phyloP scores from a whole-genome alignment of 2,797 vertebrate species.

The Columba guinea region DNA sequence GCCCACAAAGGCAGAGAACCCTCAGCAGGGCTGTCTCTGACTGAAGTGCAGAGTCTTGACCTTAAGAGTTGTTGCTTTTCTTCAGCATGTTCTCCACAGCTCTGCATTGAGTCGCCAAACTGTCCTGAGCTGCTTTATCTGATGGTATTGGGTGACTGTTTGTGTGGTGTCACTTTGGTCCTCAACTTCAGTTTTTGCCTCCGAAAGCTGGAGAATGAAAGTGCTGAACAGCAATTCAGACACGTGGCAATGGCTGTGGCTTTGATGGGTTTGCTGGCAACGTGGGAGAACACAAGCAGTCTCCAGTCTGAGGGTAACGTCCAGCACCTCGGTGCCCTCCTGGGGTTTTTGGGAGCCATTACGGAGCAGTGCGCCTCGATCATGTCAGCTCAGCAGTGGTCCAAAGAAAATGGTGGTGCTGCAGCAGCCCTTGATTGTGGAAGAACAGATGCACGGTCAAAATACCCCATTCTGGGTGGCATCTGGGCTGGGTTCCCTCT shows the following conservation, averaged over 20 bases:
- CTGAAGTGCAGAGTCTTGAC: not conserved
- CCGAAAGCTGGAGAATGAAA: not conserved
- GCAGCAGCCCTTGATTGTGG: not conserved
- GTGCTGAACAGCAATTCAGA: not conserved
- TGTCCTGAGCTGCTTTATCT: not conserved
- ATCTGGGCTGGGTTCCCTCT: not conserved
- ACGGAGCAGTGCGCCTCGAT: not conserved
- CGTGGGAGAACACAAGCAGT: too few species aligned
- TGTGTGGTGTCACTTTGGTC: not conserved
- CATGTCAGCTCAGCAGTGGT: not conserved
- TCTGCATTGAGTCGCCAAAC: not conserved
- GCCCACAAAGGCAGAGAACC: not conserved
- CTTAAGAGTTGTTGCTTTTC: not conserved
- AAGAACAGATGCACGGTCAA: fast-evolving
- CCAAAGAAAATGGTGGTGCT: not conserved
- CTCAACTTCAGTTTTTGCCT: not conserved
- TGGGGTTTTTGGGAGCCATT: not conserved
- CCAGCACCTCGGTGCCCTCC: not conserved
- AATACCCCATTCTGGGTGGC: not conserved
- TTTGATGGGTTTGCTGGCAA: not conserved
- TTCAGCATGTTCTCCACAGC: not conserved
- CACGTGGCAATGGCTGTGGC: fast-evolving
- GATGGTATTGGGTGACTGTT: not conserved
- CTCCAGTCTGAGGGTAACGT: not conserved
- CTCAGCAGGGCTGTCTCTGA: not conserved